Conservation (phyloP, 2,797 vertebrate genomes). For the Astyanax mexicanus region DNA sequence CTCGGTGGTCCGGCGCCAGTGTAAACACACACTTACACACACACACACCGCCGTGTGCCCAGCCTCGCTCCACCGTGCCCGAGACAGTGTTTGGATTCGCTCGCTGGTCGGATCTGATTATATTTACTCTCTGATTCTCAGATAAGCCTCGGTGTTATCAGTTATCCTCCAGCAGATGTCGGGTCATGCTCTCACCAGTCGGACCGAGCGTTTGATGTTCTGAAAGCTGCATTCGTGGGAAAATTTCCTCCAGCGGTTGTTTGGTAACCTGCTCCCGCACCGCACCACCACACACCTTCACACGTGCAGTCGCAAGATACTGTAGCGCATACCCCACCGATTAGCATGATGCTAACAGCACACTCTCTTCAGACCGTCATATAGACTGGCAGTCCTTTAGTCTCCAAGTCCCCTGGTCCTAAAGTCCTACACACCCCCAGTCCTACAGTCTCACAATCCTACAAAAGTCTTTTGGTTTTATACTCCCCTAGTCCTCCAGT, state of each 20-base stretch:
- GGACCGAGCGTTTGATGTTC: slow-evolving; percentile 29
- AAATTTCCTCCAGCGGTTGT: slow-evolving; percentile 26
- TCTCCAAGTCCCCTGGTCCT: no score
- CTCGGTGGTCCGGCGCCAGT: slow-evolving; percentile 4
- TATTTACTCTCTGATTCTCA: slow-evolving; percentile 34
- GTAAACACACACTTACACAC: slow-evolving; percentile 16
- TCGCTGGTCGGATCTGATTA: slow-evolving; percentile 33
- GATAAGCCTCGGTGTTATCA: slow-evolving; percentile 39
- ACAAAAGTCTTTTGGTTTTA: no score
- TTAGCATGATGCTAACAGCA: no score
- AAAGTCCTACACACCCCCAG: no score
- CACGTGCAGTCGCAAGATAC: no score
- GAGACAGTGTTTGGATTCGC: slow-evolving; percentile 46
- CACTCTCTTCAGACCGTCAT: no score
- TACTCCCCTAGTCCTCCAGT: no score
- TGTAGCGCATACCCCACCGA: no score
- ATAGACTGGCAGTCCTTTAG: no score
- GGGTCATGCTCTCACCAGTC: not conserved
- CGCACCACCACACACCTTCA: no score
- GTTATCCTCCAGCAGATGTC: slow-evolving; percentile 22
- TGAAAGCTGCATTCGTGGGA: slow-evolving; percentile 41
- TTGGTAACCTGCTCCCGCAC: slow-evolving; percentile 29
- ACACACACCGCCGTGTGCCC: not conserved
- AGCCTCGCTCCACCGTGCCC: slow-evolving; percentile 39
- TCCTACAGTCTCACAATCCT: no score